Base-by-base conservation (phyloP, 2,888 invertebrate species). In the Drosophila algonquin region DNA sequence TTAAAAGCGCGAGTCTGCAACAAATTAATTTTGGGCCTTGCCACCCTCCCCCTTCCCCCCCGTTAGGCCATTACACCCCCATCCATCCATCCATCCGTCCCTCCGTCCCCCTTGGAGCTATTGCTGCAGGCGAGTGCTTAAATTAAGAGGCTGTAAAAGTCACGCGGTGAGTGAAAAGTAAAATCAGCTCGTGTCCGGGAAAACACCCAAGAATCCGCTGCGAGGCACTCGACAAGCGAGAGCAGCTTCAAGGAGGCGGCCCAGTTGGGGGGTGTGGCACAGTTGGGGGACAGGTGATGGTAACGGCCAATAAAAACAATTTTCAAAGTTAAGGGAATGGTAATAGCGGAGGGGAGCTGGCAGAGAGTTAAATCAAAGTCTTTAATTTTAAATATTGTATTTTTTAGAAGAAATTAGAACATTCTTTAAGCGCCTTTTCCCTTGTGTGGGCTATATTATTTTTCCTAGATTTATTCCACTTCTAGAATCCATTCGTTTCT, bases 101-200 rank as follows among this genome's bases (percentile, higher is more conserved):
- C 0, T 21, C 2, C 21, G 21, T 21, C 35, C 71, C 75, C 68
- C 32, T 58, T 78, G 71, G 76, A 68, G 55, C 57, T 73, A 74
- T 64, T 58, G 59, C 65, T 53, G 32, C 55, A 40, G 57, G 64
- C 75, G 85, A 65, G 80, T 82, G 73, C 76, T 87, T 78, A 81
- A 85, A 85, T 85, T 87, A 85, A 85, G 89, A 89, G 89, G 82
- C 85, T 87, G 89, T 87, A 80, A 87, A 89, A 89, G 85, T 84
- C 89, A 87, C 75, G 77, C 89, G 85, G 84, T 84, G 81, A 81
- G 89, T 81, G 87, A 87, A 84, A 82, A 81, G 80, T 80, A 75
- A 89, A 84, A 77, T 75, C 73, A 47, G 16, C 50, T 30, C 47
- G 21, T 51, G 24, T 63, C 55, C 53, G 27, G 44, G 46, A 52